Evolutionary conservation across 2,888 invertebrate species (phyloP).

Genomic region (Vannuccia rotundouncinata): DNA sequence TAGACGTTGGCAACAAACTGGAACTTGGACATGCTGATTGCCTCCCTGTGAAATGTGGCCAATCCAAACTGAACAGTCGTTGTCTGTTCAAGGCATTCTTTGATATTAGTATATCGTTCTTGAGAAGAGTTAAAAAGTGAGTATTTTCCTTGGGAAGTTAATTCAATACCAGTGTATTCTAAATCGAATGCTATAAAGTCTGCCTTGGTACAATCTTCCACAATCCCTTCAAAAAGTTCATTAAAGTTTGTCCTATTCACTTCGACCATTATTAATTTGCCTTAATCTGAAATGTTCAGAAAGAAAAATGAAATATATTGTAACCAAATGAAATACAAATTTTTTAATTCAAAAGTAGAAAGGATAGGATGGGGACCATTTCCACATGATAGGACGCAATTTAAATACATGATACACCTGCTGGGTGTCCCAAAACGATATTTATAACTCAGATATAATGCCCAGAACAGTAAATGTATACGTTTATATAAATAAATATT

Average conservation of each 20-base stretch:
- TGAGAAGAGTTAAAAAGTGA: conserved; percentile 33
- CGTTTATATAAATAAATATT: no score
- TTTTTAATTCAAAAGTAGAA: no score
- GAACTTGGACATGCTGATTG: not conserved
- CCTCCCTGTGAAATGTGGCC: conserved; percentile 12
- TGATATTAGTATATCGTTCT: conserved; percentile 24
- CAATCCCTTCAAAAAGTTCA: conserved; percentile 12
- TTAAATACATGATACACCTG: no score
- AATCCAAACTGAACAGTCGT: conserved; percentile 35
- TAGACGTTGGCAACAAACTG: not conserved
- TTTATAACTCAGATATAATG: no score
- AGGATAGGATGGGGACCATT: no score
- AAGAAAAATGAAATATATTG: no score
- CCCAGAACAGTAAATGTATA: no score
- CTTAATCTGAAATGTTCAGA: no score
- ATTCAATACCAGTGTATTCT: conserved; percentile 37
- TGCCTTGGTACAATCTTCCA: not conserved
- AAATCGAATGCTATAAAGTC: conserved; percentile 37
- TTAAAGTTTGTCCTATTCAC: not conserved
- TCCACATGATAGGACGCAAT: no score
- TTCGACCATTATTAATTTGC: not conserved
- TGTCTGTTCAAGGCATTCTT: conserved; percentile 22
- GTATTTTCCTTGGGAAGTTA: conserved; percentile 16
- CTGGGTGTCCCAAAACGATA: no score
- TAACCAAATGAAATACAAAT: no score